Evolutionary conservation across 2,113 vertebrate species (phyloP).

Genomic region (Numida meleagris): DNA sequence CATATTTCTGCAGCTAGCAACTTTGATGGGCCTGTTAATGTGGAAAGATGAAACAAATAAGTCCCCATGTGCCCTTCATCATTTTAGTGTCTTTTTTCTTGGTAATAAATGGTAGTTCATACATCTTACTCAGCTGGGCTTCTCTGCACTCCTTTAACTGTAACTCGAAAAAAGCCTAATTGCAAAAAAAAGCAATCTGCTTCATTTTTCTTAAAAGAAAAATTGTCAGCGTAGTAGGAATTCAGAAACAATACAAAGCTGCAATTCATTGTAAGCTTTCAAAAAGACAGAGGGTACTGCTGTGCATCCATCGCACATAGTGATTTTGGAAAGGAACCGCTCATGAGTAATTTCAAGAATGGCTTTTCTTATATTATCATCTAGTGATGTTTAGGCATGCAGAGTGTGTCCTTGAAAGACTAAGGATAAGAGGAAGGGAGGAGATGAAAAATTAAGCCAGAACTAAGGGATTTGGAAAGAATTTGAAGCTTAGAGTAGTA

Average conservation of each 20-base stretch:
- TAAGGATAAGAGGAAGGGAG: constrained; percentile 32
- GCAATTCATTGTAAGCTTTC: constrained; percentile 14
- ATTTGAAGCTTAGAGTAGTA: constrained; percentile 38
- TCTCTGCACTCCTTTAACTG: not conserved
- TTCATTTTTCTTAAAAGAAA: not conserved
- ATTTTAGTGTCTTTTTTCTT: not conserved
- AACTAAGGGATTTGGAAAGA: constrained; percentile 36
- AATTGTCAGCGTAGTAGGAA: not conserved
- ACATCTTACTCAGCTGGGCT: not conserved
- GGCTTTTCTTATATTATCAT: constrained; percentile 37
- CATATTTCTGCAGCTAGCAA: not conserved
- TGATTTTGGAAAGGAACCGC: not conserved
- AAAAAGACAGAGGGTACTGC: not conserved
- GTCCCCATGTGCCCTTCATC: not conserved
- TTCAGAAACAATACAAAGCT: not conserved
- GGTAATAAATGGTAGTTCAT: not conserved
- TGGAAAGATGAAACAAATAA: not conserved
- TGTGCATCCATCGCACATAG: not conserved
- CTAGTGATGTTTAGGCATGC: constrained; percentile 36
- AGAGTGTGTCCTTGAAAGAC: constrained; percentile 38
- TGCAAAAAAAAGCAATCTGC: constrained; percentile 19
- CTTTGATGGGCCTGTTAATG: not conserved
- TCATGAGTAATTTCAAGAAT: constrained; percentile 37
- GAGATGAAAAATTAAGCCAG: constrained; percentile 66
- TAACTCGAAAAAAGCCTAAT: not conserved